Evolutionary conservation across 2,113 vertebrate genomes (phyloP), one percentile per base, ranked within the genome.

Genomic region (Porphyrio hochstetteri): DNA sequence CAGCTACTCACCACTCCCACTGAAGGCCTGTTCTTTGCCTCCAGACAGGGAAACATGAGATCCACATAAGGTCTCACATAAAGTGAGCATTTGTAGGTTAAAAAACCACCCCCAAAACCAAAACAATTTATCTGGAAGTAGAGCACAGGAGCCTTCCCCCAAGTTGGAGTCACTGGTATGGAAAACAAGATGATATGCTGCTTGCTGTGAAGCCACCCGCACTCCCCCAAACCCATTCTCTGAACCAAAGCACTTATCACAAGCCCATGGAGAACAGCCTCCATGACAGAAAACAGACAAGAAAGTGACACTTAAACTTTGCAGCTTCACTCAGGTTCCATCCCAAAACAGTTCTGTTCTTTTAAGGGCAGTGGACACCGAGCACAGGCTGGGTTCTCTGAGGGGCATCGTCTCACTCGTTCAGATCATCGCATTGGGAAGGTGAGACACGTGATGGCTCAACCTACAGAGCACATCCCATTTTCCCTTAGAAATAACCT

Each of bases 21-120:
- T 46, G 20, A 0, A 0, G 10, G 48, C 1, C 1, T 13, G 50
- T 17, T 52, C n/a, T 46, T 44, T n/a, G 7, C 16, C 28, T 29
- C 35, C 25, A 35, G 21, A n/a, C 5, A 8, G 1, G 13, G n/a
- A n/a, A 21, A 33, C 19, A 4, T 20, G 3, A 42, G 28, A 78
- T 16, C 9, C 42, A 64, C 17, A 3, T 10, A 56, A 33, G 7
- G 42, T 17, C 29, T n/a, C n/a, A n/a, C n/a, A n/a, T n/a, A n/a
- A n/a, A 11, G 28, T 19, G 17, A 67, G 28, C 33, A n/a, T 31
- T 69, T 68, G 25, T 38, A 74, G 24, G 35, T 3, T 29, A 56
- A 67, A 67, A 44, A 11, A 25, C 42, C 44, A 44, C 44, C 44
- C 44, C 44, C 17, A 53, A 52, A 25, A 25, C 23, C 50, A 36